Base-by-base conservation (phyloP, 2,888 invertebrate species). In the Rhogogaster chlorosoma region DNA sequence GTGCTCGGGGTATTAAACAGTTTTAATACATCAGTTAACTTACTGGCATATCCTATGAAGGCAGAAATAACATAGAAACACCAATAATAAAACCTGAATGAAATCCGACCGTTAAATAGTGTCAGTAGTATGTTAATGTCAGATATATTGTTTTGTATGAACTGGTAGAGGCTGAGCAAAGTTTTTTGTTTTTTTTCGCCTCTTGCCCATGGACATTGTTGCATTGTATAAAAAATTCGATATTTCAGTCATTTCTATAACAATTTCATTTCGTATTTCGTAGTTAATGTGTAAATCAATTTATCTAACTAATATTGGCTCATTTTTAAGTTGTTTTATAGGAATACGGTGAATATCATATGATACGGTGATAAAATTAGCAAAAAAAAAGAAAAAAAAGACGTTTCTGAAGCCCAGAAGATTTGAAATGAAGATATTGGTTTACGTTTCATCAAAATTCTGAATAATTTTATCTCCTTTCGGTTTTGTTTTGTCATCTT, bases 1-100 rank as follows among this genome's bases (percentile, higher is more conserved):
- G 83, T 85, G 86, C 78, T 83, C 53, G 84, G 42, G 45, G 10
- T 83, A 18, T 83, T 83, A 29, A 45, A 29, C 45, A 83, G 29
- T 42, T 45, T 32, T 83, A 70, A 45, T 67, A 83, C 15, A 88
- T 86, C 87, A 86, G 87, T 90, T 88, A 90, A 93, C 93, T 93
- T 93, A 93, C 93, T 93, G 93, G 93, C 93, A 93, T 92, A 90
- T 93, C 93, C 93, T 93, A 92, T 87, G 91, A 88, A 89, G 91
- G 92, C 90, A 91, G 92, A 89, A 90, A 90, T 90, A 92, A 93
- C 92, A 92, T 89, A 93, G 90, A 92, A 92, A 92, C 87, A 61
- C 61, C 15, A 61, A 80, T 61, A 38, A 61, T 80, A 61, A 61
- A 61, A 61, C 53, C 15, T 32, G 9, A 36, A n/a, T 78, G 57